phyloP scores from a whole-genome alignment of 2,797 vertebrate genomes.

The Corythornis leucogaster region DNA sequence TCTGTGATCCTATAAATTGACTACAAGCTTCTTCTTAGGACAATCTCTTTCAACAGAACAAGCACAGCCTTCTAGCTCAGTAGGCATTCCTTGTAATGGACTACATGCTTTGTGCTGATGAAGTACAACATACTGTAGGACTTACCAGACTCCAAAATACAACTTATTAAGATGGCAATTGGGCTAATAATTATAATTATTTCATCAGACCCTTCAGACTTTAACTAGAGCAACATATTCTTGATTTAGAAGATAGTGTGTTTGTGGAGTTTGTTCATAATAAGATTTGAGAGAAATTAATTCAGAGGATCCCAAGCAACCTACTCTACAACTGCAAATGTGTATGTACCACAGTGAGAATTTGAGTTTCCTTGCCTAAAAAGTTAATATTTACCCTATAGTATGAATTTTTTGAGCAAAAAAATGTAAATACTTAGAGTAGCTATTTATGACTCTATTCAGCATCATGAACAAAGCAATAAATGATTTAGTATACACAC shows the following conservation, averaged over 20 bases:
- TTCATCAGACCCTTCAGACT: neutral
- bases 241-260: neutral
- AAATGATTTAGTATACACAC: neutral
- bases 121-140: no score
- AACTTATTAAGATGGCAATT: neutral
- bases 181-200: neutral
- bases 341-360: neutral
- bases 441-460: neutral
- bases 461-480: neutral
- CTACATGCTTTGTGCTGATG: no score
- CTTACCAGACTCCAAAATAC: neutral
- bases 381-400: neutral
- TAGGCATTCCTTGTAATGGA: no score
- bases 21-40: no score
- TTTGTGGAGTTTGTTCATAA: neutral
- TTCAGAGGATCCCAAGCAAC: neutral
- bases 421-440: neutral
- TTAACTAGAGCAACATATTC: neutral
- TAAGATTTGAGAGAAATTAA: neutral
- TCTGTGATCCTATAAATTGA: no score
- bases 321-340: neutral
- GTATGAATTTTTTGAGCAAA: accelerated
- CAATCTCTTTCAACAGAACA: no score
- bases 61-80: no score
- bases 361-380: neutral